Conservation (phyloP, 2,888 invertebrate species). For the Onthophagus sagittarius region DNA sequence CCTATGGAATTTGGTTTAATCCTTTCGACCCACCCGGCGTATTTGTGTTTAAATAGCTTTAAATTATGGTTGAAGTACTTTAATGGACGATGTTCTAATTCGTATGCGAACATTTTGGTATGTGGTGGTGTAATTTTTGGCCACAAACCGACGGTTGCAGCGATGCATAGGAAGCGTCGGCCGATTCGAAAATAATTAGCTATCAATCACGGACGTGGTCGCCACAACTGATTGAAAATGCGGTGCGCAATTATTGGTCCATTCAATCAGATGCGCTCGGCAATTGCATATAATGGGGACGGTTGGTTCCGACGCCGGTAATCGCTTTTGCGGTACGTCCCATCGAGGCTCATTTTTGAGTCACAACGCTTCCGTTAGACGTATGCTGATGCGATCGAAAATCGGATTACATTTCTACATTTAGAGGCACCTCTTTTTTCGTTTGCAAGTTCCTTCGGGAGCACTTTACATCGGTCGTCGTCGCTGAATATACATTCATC, state of each 20-base stretch:
- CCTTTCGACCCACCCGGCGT: no score
- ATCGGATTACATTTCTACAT: background rate
- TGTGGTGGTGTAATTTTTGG: conserved; percentile 5
- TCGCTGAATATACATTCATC: background rate
- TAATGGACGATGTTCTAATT: background rate
- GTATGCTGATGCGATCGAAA: background rate
- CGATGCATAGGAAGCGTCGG: conserved; percentile 11
- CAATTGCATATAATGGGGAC: conserved; percentile 3
- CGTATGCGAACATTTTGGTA: background rate
- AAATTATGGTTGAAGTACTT: background rate
- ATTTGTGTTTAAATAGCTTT: no score
- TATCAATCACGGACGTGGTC: conserved; percentile 19
- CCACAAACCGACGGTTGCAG: conserved; percentile 5
- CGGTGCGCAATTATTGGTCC: conserved; percentile 10
- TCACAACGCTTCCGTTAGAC: background rate
- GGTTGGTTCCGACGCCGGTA: background rate
- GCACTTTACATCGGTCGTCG: background rate
- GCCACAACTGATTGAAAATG: conserved; percentile 9
- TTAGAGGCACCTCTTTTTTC: background rate
- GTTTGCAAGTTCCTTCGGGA: background rate
- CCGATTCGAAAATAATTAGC: conserved; percentile 23
- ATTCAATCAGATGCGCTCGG: background rate
- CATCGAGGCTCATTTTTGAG: background rate
- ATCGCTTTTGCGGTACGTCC: background rate
- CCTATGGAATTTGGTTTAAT: no score